A percentile compares a stretch with the other conserved stretches of the same genome.
Conservation (phyloP, 1,140 invertebrate species). For the Listronotus bonariensis region DNA sequence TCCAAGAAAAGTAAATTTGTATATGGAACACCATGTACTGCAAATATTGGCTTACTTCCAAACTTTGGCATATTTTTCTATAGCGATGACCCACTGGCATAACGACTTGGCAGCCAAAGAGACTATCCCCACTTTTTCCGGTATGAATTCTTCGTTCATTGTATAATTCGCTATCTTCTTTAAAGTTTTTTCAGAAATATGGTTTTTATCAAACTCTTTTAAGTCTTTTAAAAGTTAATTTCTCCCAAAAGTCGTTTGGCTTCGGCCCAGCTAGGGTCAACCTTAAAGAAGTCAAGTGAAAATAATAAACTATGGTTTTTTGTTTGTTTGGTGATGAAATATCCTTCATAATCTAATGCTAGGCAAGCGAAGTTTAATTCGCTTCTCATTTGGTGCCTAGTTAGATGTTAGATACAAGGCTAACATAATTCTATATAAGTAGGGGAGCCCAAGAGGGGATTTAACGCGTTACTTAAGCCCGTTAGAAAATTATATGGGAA, state of each 20-base stretch:
- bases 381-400: too few relatives aligned
- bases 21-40: not conserved
- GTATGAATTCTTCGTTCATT: slow-evolving; percentile 80
- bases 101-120: slow-evolving; percentile 82
- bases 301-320: too few relatives aligned
- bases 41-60: slow-evolving; percentile 65
- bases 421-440: too few relatives aligned
- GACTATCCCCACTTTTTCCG: slow-evolving; percentile 80
- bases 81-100: slow-evolving; percentile 88
- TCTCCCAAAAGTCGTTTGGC: slow-evolving; percentile 83
- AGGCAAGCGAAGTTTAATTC: too few relatives aligned
- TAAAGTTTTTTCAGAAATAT: slow-evolving; percentile 79
- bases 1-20: not conserved
- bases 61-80: slow-evolving; percentile 86
- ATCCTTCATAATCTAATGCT: too few relatives aligned
- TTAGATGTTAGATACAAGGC: too few relatives aligned
- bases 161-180: slow-evolving; percentile 81
- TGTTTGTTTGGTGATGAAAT: too few relatives aligned
- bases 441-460: too few relatives aligned
- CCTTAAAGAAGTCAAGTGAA: slow-evolving; percentile 46
- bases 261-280: slow-evolving; percentile 83
- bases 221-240: slow-evolving; percentile 76
- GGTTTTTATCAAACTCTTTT: slow-evolving; percentile 86
- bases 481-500: too few relatives aligned
- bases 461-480: too few relatives aligned